These are phyloP conservation scores for Micrasema minimum DNA, from an alignment of 1,140 invertebrate species.

Conservation along the genomic window DNA sequence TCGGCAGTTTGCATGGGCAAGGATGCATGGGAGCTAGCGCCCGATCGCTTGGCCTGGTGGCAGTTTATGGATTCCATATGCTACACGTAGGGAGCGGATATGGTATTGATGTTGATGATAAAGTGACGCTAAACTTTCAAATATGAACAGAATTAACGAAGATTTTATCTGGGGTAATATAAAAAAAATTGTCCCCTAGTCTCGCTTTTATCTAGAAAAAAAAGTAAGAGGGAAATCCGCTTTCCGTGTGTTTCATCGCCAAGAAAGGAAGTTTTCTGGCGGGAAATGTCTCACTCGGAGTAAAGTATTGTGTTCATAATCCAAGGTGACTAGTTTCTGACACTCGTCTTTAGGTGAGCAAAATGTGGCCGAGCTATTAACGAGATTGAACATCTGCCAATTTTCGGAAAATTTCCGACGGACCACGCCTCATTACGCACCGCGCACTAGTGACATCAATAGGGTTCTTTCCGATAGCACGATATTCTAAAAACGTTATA, in stretches of 20 bases:
- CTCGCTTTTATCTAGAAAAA: conserved; percentile 11
- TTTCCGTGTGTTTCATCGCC: conserved; percentile 16
- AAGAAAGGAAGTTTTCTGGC: conserved; percentile 19
- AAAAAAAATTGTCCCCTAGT: neutral
- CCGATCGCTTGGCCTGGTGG: too few relatives aligned
- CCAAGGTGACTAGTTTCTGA: conserved; percentile 26
- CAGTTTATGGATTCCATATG: too few relatives aligned
- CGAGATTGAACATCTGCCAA: conserved; percentile 41
- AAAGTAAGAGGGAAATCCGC: conserved; percentile 20
- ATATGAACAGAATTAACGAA: too few relatives aligned
- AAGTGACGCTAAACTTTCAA: too few relatives aligned
- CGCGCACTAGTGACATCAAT: too few relatives aligned
- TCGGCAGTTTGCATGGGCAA: too few relatives aligned
- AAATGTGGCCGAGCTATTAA: conserved; percentile 33
- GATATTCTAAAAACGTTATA: too few relatives aligned
- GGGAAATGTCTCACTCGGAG: conserved; percentile 1
- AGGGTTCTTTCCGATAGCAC: too few relatives aligned
- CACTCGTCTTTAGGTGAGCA: conserved; percentile 18
- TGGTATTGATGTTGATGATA: too few relatives aligned
- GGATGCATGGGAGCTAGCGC: too few relatives aligned
- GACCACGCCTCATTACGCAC: conserved; percentile 30
- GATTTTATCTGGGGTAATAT: neutral
- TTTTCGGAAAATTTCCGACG: conserved; percentile 29
- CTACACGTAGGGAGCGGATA: too few relatives aligned
- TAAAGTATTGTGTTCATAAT: conserved; percentile 29